Evolutionary conservation across 2,113 vertebrate species (phyloP).

Genomic region (Oceanites oceanicus): DNA sequence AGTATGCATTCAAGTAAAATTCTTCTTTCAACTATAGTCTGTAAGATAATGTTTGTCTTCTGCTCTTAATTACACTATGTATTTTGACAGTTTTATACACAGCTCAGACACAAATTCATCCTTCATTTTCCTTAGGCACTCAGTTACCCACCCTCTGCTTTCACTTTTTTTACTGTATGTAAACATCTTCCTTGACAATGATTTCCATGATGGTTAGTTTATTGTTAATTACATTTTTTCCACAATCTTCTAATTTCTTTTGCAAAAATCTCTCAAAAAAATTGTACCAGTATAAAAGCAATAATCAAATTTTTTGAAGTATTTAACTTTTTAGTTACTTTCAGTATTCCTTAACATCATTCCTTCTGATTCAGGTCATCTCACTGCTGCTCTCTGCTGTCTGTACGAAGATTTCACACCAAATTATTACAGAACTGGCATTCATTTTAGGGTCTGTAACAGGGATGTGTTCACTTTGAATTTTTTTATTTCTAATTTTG

Average conservation of each 20-base stretch:
- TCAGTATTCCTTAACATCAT: neutral
- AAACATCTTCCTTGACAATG: neutral
- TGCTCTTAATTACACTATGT: neutral
- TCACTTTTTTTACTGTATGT: neutral
- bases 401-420: neutral
- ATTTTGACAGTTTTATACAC: neutral
- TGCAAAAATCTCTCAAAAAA: neutral
- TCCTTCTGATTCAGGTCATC: neutral
- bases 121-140: neutral
- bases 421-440: neutral
- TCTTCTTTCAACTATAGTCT: neutral
- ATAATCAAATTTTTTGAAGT: neutral
- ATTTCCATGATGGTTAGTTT: neutral
- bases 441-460: neutral
- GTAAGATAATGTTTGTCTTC: neutral
- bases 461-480: fast-evolving
- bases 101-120: neutral
- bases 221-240: neutral
- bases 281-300: neutral
- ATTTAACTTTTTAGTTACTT: neutral
- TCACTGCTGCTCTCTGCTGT: slow-evolving; percentile 60
- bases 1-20: neutral
- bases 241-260: neutral
- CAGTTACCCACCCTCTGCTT: neutral
- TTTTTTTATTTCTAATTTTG: neutral